Base-by-base conservation (phyloP, 2,797 vertebrate species). In the Eupleurogrammus muticus region DNA sequence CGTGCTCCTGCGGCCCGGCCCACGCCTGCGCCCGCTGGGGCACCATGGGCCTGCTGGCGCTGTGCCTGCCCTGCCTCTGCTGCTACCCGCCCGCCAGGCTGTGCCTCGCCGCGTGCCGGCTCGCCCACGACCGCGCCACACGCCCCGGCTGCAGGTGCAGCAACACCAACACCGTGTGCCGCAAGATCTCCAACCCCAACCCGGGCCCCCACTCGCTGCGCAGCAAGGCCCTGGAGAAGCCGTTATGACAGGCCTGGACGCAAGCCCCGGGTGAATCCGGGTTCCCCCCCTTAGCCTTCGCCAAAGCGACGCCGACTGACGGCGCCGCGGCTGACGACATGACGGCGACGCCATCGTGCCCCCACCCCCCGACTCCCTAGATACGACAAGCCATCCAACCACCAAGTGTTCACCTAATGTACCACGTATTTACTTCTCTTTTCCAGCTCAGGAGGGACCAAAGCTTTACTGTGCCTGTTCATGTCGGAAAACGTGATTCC, bases 61-160 rank as follows among this genome's bases (percentile, higher is more conserved):
- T 97, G 66, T 95, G 96, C 90, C 93, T 99, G 92, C 98, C 98
- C 90, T 99, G 98, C 94, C 95, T 99, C 83, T 99, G 97, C 96
- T 99, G 97, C 96, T 99, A 99, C 91, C 96, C 96, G 71, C 97
- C 96, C 23, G 96, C 96, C 81, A 92, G 95, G 93, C 96, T 96
- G 84, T 97, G 97, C 95, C 96, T 99, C 89, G 94, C 94, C 88
- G 84, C 97, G 82, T 98, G 97, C 93, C 97, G 95, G 93, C 80
- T 93, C 46, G 95, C 95, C 79, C 97, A 98, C 0, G 97, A 99
- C 40, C 93, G 92, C 51, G 90, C 96, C 66, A 94, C 93, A 20
- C 95, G 97, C 21, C 98, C 97, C 0, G 97, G 98, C 87, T 99
- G 98, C 93, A 94, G 97, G 86, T 99, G 98, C 93, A 95, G 94